These are phyloP conservation scores for Cylloceria caligata DNA, from an alignment of 2,888 invertebrate species.

Conservation along the genomic window DNA sequence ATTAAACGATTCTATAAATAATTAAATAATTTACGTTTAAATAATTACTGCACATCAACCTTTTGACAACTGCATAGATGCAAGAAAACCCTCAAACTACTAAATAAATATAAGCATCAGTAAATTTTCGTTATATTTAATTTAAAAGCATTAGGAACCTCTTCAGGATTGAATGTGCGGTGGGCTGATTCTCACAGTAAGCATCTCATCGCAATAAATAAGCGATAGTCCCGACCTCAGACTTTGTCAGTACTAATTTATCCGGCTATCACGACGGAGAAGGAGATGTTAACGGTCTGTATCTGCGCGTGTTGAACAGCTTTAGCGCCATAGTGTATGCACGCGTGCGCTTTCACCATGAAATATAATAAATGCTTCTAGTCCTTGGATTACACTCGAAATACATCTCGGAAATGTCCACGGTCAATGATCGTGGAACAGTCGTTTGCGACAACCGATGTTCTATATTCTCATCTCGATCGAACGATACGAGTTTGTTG, in stretches of 20 bases:
- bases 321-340: too few relatives aligned
- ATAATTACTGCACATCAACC: too few relatives aligned
- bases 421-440: slow-evolving; percentile 47
- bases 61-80: too few relatives aligned
- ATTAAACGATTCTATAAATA: too few relatives aligned
- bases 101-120: too few relatives aligned
- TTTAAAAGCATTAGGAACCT: neutral
- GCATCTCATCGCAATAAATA: slow-evolving; percentile 58
- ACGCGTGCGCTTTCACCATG: too few relatives aligned
- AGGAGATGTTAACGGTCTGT: slow-evolving; percentile 66
- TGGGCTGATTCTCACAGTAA: slow-evolving; percentile 12
- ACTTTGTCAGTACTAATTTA: slow-evolving; percentile 78
- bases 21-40: too few relatives aligned
- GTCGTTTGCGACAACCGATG: neutral
- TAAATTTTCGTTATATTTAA: neutral
- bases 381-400: slow-evolving; percentile 18
- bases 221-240: slow-evolving; percentile 79
- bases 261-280: slow-evolving; percentile 72
- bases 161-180: too few relatives aligned
- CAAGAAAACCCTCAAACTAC: too few relatives aligned
- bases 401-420: slow-evolving; percentile 6
- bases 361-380: too few relatives aligned
- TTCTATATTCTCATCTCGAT: slow-evolving; percentile 42
- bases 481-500: slow-evolving; percentile 25
- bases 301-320: too few relatives aligned